Percentiles rank a stretch among this genome's conserved stretches.
Evolutionary conservation across 2,888 invertebrate species (phyloP).

Genomic region (Steromphala cineraria): DNA sequence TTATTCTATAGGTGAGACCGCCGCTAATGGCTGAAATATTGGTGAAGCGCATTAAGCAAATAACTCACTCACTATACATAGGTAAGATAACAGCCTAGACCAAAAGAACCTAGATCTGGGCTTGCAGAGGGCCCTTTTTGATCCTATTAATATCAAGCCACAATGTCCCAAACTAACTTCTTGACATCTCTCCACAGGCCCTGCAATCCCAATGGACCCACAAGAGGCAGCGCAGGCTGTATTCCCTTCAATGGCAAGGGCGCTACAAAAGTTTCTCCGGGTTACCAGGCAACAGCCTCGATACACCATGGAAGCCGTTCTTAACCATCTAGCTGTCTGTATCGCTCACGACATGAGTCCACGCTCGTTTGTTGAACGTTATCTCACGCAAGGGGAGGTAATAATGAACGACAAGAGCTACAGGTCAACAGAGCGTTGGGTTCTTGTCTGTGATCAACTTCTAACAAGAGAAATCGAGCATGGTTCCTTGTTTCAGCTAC

Average conservation of each 20-base stretch:
- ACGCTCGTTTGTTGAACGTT: slow-evolving; percentile 95
- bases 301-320: slow-evolving; percentile 94
- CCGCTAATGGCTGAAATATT: too few species aligned
- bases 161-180: not conserved
- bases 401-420: slow-evolving; percentile 70
- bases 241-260: slow-evolving; percentile 96
- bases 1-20: too few species aligned
- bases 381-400: slow-evolving; percentile 86
- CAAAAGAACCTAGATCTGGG: too few species aligned
- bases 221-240: slow-evolving; percentile 98
- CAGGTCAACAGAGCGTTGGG: slow-evolving; percentile 90
- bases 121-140: too few species aligned
- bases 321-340: slow-evolving; percentile 92
- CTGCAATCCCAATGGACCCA: slow-evolving; percentile 92
- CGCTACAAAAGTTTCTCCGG: slow-evolving; percentile 95
- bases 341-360: slow-evolving; percentile 95
- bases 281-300: slow-evolving; percentile 96
- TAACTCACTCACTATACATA: too few species aligned
- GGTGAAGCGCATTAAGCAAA: too few species aligned
- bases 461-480: slow-evolving; percentile 90
- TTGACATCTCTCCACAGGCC: slow-evolving; percentile 70
- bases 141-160: too few species aligned
- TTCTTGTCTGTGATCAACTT: slow-evolving; percentile 93
- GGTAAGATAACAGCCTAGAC: too few species aligned
- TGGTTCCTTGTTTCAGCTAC: slow-evolving; percentile 90